Evolutionary conservation across 2,797 vertebrate species (phyloP), one percentile per base, ranked within the genome.

Genomic region (Cetoscarus ocellatus): DNA sequence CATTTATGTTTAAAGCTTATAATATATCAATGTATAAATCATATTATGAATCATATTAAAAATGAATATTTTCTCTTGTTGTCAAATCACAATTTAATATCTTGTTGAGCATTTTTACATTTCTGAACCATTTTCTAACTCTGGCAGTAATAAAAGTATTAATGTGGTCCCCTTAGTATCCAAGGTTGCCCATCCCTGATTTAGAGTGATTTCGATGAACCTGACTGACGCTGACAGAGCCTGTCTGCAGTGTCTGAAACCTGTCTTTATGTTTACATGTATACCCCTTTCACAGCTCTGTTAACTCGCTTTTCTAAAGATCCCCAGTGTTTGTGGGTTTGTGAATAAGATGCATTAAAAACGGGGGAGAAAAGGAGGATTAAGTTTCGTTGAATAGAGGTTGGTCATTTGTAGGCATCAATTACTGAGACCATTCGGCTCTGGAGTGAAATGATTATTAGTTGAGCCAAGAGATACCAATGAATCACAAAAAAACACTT

Each of bases 401-500:
- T 47, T 59, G 43, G 71, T 67, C 58, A 40, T 84, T 91, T 84
- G 73, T 79, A 80, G 86, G 80, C 77, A 78, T 85, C 84, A 82
- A 75, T 89, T 84, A 86, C 74, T 43, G 67, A 73, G 74, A 75
- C 67, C 69, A 67, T 79, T 83, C 77, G 52, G 82, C 80, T 88
- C 64, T 56, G 58, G 76, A 86, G 78, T 72, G 71, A 83, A 86
- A 87, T 86, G 53, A 90, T 86, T 92, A 88, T 92, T 90, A 89
- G 81, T 79, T 67, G 73, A 91, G 82, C 78, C 77, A 83, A 88
- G 72, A 86, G 85, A 90, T 88, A 86, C 82, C 73, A 79, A 80
- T 86, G 61, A 83, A 84, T 89, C 77, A 89, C 80, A 87, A 85
- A 87, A 68, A 90, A 90, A 82, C 80, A 85, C 78, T 88, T 88